Evolutionary conservation across 2,888 invertebrate genomes (phyloP).

Genomic region (Nowickia ferox): DNA sequence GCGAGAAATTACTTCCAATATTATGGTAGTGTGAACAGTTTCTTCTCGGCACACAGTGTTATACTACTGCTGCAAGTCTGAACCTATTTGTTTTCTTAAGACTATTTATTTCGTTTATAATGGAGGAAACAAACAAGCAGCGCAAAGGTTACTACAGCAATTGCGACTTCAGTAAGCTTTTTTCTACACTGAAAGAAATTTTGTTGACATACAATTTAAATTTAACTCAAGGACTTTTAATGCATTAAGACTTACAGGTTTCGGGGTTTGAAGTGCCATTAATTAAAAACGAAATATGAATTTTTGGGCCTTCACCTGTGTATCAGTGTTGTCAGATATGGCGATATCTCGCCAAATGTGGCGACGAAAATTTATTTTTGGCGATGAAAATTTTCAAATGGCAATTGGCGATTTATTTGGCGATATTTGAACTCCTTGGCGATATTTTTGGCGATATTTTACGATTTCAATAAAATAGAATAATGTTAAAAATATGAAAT

Average conservation of each 20-base stretch:
- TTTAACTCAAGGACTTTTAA: neutral
- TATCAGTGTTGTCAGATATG: too few relatives aligned
- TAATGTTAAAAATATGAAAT: too few relatives aligned
- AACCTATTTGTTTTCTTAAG: conserved; percentile 52
- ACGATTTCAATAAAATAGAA: too few relatives aligned
- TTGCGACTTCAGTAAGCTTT: conserved; percentile 28
- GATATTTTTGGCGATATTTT: too few relatives aligned
- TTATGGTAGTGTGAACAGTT: conserved; percentile 27
- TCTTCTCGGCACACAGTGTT: neutral
- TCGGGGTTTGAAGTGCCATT: too few relatives aligned
- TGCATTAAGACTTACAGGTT: neutral
- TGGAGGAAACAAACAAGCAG: conserved; percentile 17
- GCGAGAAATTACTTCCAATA: neutral
- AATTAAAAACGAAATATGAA: too few relatives aligned
- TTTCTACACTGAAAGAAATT: conserved; percentile 19
- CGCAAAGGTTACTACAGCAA: conserved; percentile 58
- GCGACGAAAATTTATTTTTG: too few relatives aligned
- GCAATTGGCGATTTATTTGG: too few relatives aligned
- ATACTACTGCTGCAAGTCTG: conserved; percentile 32
- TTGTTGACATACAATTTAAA: neutral
- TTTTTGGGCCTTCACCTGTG: too few relatives aligned
- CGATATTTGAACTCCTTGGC: too few relatives aligned
- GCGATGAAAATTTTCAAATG: too few relatives aligned
- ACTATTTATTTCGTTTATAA: conserved; percentile 25
- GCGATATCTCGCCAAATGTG: too few relatives aligned